Evolutionary conservation across 2,797 vertebrate genomes (phyloP), one percentile per base, ranked within the genome.

Genomic region (Crocidura indochinensis): DNA sequence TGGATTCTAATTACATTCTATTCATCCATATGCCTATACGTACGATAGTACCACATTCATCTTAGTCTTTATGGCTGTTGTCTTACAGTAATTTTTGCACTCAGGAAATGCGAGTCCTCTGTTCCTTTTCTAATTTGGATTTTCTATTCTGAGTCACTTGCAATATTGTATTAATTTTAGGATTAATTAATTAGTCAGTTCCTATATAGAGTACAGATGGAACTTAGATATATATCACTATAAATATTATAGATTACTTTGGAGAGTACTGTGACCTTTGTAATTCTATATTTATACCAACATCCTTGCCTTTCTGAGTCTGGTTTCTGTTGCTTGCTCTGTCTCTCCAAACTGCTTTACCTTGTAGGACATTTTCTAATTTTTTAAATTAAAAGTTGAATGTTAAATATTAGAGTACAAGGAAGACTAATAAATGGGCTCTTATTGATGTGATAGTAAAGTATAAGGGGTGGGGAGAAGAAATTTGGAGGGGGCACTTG

Each of bases 21-120:
- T 44, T 38, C 22, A 62, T 67, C 44, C 31, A 38, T 69, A 47
- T 44, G 64, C 47, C 44, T 69, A 15, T 76, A 27, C 44, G 71
- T 81, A 82, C 49, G 15, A 47, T 27, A 86, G 10, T 71, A 64
- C 46, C 56, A 77, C 8, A 53, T 53, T 53, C 51, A 53, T 53
- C 65, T 65, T 53, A 53, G 17, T 77, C 79, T 92, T 88, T 53
- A 77, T 75, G 64, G 77, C 65, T 88, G 47, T 64, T 62, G 24
- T 46, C 77, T 92, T 71, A 65, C 24, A 87, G 65, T 88, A 77
- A 83, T 44, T 51, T 92, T 90, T 92, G 49, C 72, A 86, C 51
- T 78, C 27, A 85, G 77, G 7, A 85, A 68, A 24, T 86, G 3
- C 68, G 67, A 72, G 65, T 26, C 64, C 56, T 84, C 49, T 51